Evolutionary conservation across 2,888 invertebrate genomes (phyloP).

Genomic region (Biston stratarius): DNA sequence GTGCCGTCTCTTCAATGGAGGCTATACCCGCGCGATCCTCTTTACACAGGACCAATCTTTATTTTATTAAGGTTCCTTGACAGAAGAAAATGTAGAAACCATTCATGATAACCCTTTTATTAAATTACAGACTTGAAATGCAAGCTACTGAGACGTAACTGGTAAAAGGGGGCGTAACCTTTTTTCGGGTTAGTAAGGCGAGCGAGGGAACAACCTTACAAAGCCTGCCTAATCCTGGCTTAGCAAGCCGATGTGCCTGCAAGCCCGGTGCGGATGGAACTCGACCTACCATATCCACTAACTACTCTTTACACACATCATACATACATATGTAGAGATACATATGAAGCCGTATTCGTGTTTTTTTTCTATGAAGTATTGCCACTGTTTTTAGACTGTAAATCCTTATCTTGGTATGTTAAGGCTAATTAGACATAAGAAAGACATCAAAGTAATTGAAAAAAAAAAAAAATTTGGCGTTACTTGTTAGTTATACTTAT

Average conservation of each 20-base stretch:
- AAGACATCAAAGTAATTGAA: too few relatives aligned
- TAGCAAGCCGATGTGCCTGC: constrained; percentile 59
- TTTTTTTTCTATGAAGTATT: background rate
- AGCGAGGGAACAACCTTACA: constrained; percentile 50
- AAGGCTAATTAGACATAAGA: too few relatives aligned
- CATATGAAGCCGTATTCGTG: background rate
- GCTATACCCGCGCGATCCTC: constrained; percentile 49
- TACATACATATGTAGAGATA: background rate
- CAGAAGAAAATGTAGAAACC: constrained; percentile 36
- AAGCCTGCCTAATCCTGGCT: constrained; percentile 65
- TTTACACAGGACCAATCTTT: constrained; percentile 56
- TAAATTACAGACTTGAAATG: constrained; percentile 39
- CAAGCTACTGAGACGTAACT: constrained; percentile 27
- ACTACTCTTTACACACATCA: constrained; percentile 6
- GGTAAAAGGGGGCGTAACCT: constrained; percentile 48
- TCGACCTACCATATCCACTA: constrained; percentile 11
- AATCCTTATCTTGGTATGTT: too few relatives aligned
- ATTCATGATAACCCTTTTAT: constrained; percentile 43
- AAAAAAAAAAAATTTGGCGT: too few relatives aligned
- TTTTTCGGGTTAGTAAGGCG: constrained; percentile 46
- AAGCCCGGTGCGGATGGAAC: constrained; percentile 21
- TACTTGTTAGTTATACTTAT: too few relatives aligned
- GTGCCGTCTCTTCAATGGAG: constrained; percentile 57
- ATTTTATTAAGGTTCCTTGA: constrained; percentile 52
- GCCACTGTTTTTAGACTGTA: background rate